These are phyloP conservation scores for Pempheris klunzingeri DNA, from an alignment of 2,797 vertebrate genomes.

Conservation along the genomic window DNA sequence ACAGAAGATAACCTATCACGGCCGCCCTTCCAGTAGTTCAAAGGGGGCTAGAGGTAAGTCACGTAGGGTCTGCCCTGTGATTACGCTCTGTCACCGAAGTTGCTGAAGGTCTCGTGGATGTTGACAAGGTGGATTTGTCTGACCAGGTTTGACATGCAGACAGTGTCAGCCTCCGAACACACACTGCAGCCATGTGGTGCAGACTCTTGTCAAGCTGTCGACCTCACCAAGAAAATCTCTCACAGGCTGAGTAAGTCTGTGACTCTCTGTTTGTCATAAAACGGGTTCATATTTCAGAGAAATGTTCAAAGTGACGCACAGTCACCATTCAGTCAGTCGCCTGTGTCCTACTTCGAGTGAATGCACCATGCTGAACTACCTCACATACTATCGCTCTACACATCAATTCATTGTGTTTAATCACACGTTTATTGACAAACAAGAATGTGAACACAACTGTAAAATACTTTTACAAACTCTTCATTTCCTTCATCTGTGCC, in stretches of 20 bases:
- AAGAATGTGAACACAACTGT: background rate
- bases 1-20: conserved; percentile 23
- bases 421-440: background rate
- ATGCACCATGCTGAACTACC: background rate
- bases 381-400: background rate
- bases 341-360: background rate
- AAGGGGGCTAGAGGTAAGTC: conserved; percentile 24
- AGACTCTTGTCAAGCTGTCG: conserved; percentile 13
- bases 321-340: background rate
- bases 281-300: background rate
- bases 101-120: conserved; percentile 42
- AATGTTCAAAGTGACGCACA: background rate
- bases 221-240: background rate
- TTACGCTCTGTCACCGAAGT: conserved; percentile 48
- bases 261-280: background rate
- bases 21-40: conserved; percentile 27
- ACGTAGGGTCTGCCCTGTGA: conserved; percentile 49
- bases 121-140: conserved; percentile 59
- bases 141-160: conserved; percentile 49
- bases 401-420: background rate
- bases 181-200: conserved; percentile 1
- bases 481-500: background rate
- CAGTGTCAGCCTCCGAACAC: conserved; percentile 35
- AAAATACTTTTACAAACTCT: background rate
- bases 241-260: background rate